Percentiles rank a stretch among this genome's conserved stretches.
phyloP scores from a whole-genome alignment of 2,113 vertebrate species.

The Anarhynchus alexandrinus region DNA sequence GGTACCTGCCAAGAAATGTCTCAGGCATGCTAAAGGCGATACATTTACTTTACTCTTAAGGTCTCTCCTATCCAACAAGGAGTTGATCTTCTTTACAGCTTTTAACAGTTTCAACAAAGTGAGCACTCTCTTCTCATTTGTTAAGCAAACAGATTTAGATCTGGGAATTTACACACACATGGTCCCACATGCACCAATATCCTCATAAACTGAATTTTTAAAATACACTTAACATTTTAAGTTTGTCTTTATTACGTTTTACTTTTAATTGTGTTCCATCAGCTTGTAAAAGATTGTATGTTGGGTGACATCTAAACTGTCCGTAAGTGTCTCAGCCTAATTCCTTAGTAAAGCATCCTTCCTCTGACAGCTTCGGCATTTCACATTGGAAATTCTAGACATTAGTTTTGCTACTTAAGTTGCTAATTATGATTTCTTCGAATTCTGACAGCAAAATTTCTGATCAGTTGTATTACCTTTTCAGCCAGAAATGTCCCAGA shows the following conservation, averaged over 20 bases:
- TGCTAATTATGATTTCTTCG: background rate
- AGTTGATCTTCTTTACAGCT: background rate
- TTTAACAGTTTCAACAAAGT: background rate
- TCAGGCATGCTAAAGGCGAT: background rate
- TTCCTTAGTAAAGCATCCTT: background rate
- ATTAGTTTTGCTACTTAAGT: background rate
- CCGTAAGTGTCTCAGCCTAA: background rate
- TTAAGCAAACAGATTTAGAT: background rate
- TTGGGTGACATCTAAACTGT: background rate
- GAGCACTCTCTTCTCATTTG: background rate
- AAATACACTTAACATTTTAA: background rate
- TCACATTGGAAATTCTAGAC: background rate
- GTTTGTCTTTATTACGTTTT: background rate
- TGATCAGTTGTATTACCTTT: background rate
- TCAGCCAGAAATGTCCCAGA: background rate
- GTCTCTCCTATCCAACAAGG: background rate
- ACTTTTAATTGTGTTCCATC: background rate
- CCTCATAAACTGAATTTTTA: background rate
- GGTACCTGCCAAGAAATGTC: background rate
- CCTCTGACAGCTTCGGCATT: background rate
- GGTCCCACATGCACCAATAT: background rate
- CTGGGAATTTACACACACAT: background rate
- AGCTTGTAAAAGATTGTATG: background rate
- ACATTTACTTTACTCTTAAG: background rate
- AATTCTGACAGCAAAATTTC: background rate